A percentile compares a stretch with the other conserved stretches of the same genome.
Evolutionary conservation across 2,888 invertebrate species (phyloP).

Genomic region (Cryptocheilus praepositus): DNA sequence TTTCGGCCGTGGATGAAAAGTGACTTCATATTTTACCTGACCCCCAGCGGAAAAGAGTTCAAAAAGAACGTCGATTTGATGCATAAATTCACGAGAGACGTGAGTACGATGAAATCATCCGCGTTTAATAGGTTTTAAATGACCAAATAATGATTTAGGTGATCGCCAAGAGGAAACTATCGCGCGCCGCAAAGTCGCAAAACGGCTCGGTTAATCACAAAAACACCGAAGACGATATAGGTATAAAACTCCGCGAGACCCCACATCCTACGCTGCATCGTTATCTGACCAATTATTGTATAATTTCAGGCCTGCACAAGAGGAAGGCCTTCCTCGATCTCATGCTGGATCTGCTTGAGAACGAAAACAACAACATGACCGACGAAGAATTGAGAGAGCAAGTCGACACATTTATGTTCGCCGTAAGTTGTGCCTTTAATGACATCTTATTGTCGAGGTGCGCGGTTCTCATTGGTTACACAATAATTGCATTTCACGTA

Average conservation of each 20-base stretch:
- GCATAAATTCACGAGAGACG: constrained; percentile 49
- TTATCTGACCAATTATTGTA: too few relatives aligned
- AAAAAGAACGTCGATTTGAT: constrained; percentile 38
- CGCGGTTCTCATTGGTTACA: too few relatives aligned
- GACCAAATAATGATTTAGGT: neutral
- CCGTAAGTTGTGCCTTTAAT: constrained; percentile 72
- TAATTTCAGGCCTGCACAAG: neutral
- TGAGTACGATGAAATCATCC: constrained; percentile 42
- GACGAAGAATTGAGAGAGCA: constrained; percentile 80
- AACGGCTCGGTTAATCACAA: neutral
- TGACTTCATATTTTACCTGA: constrained; percentile 50
- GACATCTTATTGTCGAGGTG: too few relatives aligned
- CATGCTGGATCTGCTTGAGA: constrained; percentile 75
- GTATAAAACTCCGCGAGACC: neutral
- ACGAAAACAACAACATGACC: constrained; percentile 78
- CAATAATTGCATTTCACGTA: too few relatives aligned
- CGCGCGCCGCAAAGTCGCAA: neutral
- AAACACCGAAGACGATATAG: neutral
- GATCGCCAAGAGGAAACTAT: neutral
- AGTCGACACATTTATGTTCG: constrained; percentile 86
- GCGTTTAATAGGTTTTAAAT: neutral
- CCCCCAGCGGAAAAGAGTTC: constrained; percentile 47
- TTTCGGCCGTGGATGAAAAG: constrained; percentile 51
- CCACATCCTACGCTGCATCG: neutral
- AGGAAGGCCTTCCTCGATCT: constrained; percentile 82